Base-by-base conservation (phyloP, 2,888 invertebrate genomes). In the Myopa tessellatipennis region DNA sequence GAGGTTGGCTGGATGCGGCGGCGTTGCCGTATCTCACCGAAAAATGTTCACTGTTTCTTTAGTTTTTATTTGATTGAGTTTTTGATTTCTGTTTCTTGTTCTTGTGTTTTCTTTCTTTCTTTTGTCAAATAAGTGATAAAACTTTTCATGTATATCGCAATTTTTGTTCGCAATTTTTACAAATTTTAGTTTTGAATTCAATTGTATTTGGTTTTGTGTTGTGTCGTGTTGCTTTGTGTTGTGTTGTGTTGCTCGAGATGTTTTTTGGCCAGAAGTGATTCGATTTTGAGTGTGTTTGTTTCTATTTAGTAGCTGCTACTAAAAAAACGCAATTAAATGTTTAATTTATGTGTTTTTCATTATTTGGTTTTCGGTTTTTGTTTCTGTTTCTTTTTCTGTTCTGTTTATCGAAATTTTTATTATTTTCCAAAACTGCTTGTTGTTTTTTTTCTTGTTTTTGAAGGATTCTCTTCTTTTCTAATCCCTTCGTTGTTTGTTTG, bases 71-170 rank as follows among this genome's bases (percentile, higher is more conserved):
- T 40, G 38, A 65, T 78, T 74, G n/a, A 63, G 78, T 73, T 73
- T 58, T 78, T 50, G 36, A 40, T 50, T 52, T 52, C 76, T 76
- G 78, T 81, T 79, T 67, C 26, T 79, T 5, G 63, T 68, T 69
- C 26, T 34, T 77, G 74, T 68, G 55, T 45, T 50, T 77, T 71
- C 10, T 45, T 61, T 74, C 74, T 77, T 77, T 79, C 67, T 79
- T 82, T 55, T 81, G 79, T 84, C 84, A 87, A 87, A 87, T 87
- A 87, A 87, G 87, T 87, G 87, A 87, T 87, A 87, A 87, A 87
- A 87, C 85, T 78, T 73, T 68, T 72, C 77, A 76, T 71, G 77
- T 80, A 79, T 77, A 72, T 74, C 68, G 68, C 61, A 72, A 69
- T 71, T 61, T 69, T 26, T 65, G n/a, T 73, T 26, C 26, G 10